Conservation (phyloP, 2,888 invertebrate species). For the Pammene aurita region DNA sequence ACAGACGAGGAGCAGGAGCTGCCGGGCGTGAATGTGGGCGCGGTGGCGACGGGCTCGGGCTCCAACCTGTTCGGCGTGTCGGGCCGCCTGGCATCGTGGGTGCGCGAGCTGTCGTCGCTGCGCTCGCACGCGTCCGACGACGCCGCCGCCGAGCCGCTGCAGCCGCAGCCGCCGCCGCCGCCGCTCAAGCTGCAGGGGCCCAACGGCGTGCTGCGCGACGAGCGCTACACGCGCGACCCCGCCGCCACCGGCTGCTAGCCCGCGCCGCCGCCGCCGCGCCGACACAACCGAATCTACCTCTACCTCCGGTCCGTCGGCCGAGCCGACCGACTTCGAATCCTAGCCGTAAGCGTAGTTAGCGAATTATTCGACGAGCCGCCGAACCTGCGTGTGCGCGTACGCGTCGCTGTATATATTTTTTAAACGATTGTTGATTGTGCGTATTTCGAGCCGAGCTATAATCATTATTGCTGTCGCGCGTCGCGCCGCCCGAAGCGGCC, state of each 20-base stretch:
- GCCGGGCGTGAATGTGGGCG: constrained; percentile 76
- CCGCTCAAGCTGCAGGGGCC: constrained; percentile 49
- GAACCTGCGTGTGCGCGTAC: constrained; percentile 13
- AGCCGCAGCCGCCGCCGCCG: constrained; percentile 48
- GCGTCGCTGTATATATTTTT: constrained; percentile 48
- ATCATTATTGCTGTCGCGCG: constrained; percentile 15
- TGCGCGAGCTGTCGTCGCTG: constrained; percentile 77
- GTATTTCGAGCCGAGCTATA: constrained; percentile 24
- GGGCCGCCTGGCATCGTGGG: constrained; percentile 78
- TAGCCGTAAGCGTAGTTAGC: constrained; percentile 75
- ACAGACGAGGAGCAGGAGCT: constrained; percentile 74
- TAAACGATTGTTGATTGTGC: constrained; percentile 43
- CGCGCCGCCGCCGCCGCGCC: not conserved
- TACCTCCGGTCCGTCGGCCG: constrained; percentile 50
- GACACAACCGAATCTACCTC: constrained; percentile 51
- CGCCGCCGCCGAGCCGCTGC: constrained; percentile 68
- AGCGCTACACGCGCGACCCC: constrained; percentile 47
- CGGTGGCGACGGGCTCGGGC: constrained; percentile 76
- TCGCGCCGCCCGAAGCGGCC: constrained; percentile 41
- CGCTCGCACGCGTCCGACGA: constrained; percentile 70
- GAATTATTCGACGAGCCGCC: constrained; percentile 54
- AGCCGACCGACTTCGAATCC: constrained; percentile 68
- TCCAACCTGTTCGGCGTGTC: constrained; percentile 81
- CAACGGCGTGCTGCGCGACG: constrained; percentile 61
- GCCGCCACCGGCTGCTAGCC: constrained; percentile 48